Evolutionary conservation across 2,888 invertebrate genomes (phyloP).

Genomic region (Teinopalpus imperialis): DNA sequence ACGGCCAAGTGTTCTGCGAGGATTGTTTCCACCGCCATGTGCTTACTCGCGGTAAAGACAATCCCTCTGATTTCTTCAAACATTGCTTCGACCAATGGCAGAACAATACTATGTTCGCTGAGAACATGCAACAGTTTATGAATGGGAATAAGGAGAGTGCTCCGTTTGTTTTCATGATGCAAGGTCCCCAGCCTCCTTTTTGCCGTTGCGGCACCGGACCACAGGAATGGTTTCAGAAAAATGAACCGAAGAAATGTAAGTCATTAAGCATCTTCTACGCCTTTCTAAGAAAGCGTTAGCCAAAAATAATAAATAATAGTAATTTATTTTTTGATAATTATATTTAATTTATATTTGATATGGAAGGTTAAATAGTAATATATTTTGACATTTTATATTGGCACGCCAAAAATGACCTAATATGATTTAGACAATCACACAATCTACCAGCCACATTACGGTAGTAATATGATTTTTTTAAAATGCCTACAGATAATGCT

Average conservation of each 20-base stretch:
- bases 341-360: too few relatives aligned
- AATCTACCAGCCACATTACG: too few relatives aligned
- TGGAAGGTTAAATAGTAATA: too few relatives aligned
- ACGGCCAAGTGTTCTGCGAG: constrained; percentile 73
- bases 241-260: constrained; percentile 66
- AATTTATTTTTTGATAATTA: too few relatives aligned
- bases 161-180: constrained; percentile 66
- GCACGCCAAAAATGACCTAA: too few relatives aligned
- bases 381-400: too few relatives aligned
- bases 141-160: constrained; percentile 45
- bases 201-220: constrained; percentile 55
- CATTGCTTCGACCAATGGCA: constrained; percentile 71
- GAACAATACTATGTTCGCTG: constrained; percentile 55
- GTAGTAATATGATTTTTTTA: too few relatives aligned
- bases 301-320: too few relatives aligned
- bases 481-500: too few relatives aligned
- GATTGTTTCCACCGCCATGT: constrained; percentile 66
- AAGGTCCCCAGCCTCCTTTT: constrained; percentile 52
- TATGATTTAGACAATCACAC: too few relatives aligned
- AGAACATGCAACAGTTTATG: constrained; percentile 64
- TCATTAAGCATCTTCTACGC: constrained; percentile 22
- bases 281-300: too few relatives aligned
- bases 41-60: constrained; percentile 54
- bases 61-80: constrained; percentile 66
- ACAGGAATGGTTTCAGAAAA: constrained; percentile 52